A percentile compares a stretch with the other conserved stretches of the same genome.
These are phyloP conservation scores for Schizopygopsis malacanthus DNA, from an alignment of 2,797 vertebrate genomes.

Conservation along the genomic window DNA sequence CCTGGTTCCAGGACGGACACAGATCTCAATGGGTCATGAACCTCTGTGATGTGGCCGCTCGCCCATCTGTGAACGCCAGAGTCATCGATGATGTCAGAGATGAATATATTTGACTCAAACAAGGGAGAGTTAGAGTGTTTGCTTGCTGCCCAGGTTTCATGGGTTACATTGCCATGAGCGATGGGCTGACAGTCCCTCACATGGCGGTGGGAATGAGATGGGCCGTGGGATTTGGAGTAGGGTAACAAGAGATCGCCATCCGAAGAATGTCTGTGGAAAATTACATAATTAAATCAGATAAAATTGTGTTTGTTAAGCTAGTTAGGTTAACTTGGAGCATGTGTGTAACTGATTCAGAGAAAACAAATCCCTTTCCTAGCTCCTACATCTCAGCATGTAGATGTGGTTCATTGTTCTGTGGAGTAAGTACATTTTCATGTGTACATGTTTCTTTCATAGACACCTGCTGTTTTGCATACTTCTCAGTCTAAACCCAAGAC, in stretches of 20 bases:
- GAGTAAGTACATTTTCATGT: background rate
- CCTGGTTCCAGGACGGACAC: constrained; percentile 90
- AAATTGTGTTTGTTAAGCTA: background rate
- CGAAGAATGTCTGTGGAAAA: constrained; percentile 72
- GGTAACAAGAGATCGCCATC: constrained; percentile 82
- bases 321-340: constrained; percentile 5
- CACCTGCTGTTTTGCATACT: constrained; percentile 6
- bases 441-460: background rate
- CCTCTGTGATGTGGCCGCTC: constrained; percentile 84
- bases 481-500: background rate
- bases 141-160: constrained; percentile 80
- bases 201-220: constrained; percentile 76
- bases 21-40: constrained; percentile 79
- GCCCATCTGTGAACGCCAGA: constrained; percentile 59
- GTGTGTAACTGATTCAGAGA: background rate
- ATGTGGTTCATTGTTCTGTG: background rate
- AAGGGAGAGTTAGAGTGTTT: constrained; percentile 49
- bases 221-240: constrained; percentile 76
- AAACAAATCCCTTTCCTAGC: background rate
- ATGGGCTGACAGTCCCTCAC: constrained; percentile 83
- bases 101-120: constrained; percentile 76
- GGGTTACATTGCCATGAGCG: constrained; percentile 76
- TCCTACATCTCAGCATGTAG: background rate
- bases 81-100: constrained; percentile 69
- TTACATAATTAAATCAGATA: background rate